Percentiles rank a stretch among this genome's conserved stretches.
Evolutionary conservation across 2,113 vertebrate genomes (phyloP).

Genomic region (Pseudorasbora parva): DNA sequence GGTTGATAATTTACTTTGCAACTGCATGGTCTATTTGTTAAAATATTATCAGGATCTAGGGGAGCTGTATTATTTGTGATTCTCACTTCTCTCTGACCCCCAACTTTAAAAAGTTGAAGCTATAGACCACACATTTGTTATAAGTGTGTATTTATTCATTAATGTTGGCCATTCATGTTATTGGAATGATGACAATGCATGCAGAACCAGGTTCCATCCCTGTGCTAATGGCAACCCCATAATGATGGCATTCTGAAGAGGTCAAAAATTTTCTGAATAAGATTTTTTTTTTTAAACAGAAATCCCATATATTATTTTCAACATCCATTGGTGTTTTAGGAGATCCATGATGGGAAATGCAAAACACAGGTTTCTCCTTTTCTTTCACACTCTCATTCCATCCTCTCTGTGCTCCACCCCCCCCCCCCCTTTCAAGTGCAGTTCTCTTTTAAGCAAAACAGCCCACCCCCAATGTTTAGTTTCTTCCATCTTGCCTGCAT

Average conservation of each 20-base stretch:
- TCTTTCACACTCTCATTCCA: neutral
- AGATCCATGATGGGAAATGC: constrained; percentile 65
- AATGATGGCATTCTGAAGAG: constrained; percentile 73
- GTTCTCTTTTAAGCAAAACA: neutral
- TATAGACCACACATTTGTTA: neutral
- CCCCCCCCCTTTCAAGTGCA: constrained; percentile 11
- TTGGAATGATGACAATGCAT: constrained; percentile 75
- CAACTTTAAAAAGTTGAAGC: neutral
- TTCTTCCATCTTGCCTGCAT: constrained; percentile 47
- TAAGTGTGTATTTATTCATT: neutral
- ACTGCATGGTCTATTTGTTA: neutral
- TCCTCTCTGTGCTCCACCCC: neutral
- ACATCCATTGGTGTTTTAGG: constrained; percentile 40
- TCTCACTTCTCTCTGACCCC: neutral
- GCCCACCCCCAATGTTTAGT: neutral
- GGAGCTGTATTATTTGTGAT: neutral
- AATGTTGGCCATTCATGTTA: neutral
- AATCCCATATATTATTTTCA: constrained; percentile 56
- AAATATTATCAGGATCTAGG: neutral
- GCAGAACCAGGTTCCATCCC: constrained; percentile 85
- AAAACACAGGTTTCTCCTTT: neutral
- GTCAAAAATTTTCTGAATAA: neutral
- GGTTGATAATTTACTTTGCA: no score
- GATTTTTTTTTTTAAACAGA: constrained; percentile 43
- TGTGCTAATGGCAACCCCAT: constrained; percentile 69